Conservation (phyloP, 2,797 vertebrate species). For the Enteromius fasciolatus region DNA sequence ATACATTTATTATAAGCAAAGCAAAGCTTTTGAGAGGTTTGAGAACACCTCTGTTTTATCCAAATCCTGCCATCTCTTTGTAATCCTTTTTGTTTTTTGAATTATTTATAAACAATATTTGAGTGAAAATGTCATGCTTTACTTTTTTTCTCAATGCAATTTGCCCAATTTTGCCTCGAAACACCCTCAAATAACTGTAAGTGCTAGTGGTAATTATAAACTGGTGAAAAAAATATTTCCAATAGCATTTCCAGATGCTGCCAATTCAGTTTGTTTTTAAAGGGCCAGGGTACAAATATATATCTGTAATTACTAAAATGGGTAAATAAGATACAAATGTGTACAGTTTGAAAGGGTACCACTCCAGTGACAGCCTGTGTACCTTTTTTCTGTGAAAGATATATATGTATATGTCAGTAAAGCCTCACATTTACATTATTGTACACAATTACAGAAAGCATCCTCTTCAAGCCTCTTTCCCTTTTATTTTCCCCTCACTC, state of each 20-base stretch:
- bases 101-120: neutral
- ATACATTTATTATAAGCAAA: neutral
- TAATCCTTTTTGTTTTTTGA: neutral
- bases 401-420: neutral
- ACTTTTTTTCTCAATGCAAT: neutral
- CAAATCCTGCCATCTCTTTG: neutral
- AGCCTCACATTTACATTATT: neutral
- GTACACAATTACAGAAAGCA: conserved; percentile 14
- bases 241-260: neutral
- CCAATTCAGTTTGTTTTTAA: neutral
- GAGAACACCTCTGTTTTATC: neutral
- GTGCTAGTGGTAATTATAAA: neutral
- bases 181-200: neutral
- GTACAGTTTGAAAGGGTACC: neutral
- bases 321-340: neutral
- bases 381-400: neutral
- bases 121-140: neutral
- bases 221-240: neutral
- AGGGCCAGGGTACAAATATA: neutral
- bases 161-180: neutral
- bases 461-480: conserved; percentile 4
- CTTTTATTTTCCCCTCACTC: neutral
- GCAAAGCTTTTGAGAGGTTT: too few species aligned
- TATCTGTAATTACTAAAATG: neutral
- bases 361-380: neutral